Conservation (phyloP, 2,797 vertebrate genomes). For the Sus cebifrons region DNA sequence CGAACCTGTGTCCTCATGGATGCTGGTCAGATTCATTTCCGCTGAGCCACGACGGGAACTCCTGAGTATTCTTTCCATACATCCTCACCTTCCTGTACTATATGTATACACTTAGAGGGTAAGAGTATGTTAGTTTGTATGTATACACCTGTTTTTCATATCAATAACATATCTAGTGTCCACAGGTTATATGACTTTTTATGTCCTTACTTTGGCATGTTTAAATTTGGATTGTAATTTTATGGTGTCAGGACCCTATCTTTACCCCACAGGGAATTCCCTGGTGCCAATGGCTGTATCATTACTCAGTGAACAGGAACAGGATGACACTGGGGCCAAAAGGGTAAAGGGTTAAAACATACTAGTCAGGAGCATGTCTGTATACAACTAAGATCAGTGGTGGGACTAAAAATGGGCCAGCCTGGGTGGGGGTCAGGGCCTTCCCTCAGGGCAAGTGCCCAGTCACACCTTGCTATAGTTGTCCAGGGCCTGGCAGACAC, state of each 20-base stretch:
- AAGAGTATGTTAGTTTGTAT: neutral
- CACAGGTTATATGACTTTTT: neutral
- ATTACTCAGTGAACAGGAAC: neutral
- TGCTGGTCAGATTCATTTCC: no score
- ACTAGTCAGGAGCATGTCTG: neutral
- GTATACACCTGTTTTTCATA: neutral
- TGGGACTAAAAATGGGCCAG: neutral
- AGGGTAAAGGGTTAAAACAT: neutral
- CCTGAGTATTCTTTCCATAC: neutral
- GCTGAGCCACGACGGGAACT: no score
- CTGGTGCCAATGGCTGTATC: neutral
- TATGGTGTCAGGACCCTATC: neutral
- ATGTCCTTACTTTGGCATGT: constrained; percentile 25
- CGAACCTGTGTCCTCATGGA: no score
- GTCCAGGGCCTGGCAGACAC: neutral
- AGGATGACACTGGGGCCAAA: neutral
- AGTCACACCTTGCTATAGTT: neutral
- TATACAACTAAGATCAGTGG: neutral
- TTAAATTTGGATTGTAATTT: constrained; percentile 48
- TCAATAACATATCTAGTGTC: neutral
- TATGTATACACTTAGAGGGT: neutral
- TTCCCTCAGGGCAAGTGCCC: neutral
- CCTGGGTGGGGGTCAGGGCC: neutral
- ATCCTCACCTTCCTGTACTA: neutral
- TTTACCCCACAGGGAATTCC: constrained; percentile 15